A percentile compares a stretch with the other conserved stretches of the same genome.
Conservation (phyloP, 1,140 invertebrate genomes). For the Drosophila eugracilis region DNA sequence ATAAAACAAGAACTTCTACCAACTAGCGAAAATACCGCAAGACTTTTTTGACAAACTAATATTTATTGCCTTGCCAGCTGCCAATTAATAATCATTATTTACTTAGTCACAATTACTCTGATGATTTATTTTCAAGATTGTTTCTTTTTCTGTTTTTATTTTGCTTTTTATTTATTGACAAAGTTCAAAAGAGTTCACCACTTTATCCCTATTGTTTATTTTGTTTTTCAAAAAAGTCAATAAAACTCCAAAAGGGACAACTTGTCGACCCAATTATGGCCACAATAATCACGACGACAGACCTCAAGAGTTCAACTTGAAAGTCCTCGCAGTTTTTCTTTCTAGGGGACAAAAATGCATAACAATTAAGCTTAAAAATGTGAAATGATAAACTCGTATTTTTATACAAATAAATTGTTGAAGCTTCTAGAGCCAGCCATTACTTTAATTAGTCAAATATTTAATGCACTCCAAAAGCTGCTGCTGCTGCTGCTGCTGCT, state of each 20-base stretch:
- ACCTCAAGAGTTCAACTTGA: slow-evolving; percentile 16
- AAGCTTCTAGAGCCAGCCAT: slow-evolving; percentile 48
- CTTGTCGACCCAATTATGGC: slow-evolving; percentile 40
- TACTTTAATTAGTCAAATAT: slow-evolving; percentile 82
- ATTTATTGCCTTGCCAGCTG: too few relatives aligned
- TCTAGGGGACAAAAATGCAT: slow-evolving; percentile 16
- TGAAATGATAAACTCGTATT: slow-evolving; percentile 38
- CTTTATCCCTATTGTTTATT: neutral
- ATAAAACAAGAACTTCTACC: too few relatives aligned
- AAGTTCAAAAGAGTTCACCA: slow-evolving; percentile 1
- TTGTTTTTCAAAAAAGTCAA: slow-evolving; percentile 2
- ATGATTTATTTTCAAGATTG: neutral
- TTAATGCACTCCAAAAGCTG: slow-evolving; percentile 79
- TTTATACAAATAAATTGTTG: slow-evolving; percentile 56
- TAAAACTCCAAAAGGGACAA: slow-evolving; percentile 11
- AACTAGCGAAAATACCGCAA: too few relatives aligned
- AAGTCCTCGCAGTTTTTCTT: too few relatives aligned
- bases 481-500: too few relatives aligned
- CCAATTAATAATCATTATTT: neutral
- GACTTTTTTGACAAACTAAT: too few relatives aligned
- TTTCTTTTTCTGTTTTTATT: too few relatives aligned
- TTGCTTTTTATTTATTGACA: neutral
- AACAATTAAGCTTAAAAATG: slow-evolving; percentile 21
- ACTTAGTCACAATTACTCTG: neutral
- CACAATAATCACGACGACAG: slow-evolving; percentile 12